phyloP scores from a whole-genome alignment of 2,113 vertebrate genomes.

The Carassius gibelio region DNA sequence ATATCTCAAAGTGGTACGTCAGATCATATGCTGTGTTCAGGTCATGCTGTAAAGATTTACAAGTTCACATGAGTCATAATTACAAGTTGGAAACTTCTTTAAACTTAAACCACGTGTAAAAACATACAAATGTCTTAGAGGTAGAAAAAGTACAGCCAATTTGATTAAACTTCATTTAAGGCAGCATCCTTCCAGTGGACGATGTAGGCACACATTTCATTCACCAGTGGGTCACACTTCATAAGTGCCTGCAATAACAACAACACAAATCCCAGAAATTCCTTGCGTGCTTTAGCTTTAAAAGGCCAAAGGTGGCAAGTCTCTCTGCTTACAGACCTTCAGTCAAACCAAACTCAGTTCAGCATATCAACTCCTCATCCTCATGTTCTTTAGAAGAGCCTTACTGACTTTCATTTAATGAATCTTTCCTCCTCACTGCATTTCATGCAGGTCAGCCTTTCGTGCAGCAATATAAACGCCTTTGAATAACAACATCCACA shows the following conservation, averaged over 20 bases:
- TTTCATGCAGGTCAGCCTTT: constrained; percentile 18
- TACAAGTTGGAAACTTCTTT: too few species aligned
- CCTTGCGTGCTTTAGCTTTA: constrained; percentile 51
- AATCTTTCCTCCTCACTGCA: not conserved
- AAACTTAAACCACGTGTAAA: too few species aligned
- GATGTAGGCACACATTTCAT: too few species aligned
- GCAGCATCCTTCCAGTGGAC: too few species aligned
- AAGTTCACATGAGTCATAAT: too few species aligned
- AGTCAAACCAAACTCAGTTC: not conserved
- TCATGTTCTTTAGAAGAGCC: not conserved
- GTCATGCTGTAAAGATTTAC: too few species aligned
- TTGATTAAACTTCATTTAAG: too few species aligned
- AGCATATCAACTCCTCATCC: not conserved
- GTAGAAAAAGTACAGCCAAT: too few species aligned
- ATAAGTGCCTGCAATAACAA: not conserved
- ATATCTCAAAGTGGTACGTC: too few species aligned
- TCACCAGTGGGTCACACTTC: too few species aligned
- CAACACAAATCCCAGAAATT: constrained; percentile 27
- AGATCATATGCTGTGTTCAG: too few species aligned
- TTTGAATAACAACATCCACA: constrained; percentile 28
- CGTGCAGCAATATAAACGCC: not conserved
- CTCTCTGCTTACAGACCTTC: constrained; percentile 12
- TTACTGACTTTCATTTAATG: not conserved
- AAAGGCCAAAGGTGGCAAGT: constrained; percentile 39
- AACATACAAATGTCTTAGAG: too few species aligned